Conservation (phyloP, 53 echinoderm and acorn worm genomes). For the Holothuria scabra region DNA sequence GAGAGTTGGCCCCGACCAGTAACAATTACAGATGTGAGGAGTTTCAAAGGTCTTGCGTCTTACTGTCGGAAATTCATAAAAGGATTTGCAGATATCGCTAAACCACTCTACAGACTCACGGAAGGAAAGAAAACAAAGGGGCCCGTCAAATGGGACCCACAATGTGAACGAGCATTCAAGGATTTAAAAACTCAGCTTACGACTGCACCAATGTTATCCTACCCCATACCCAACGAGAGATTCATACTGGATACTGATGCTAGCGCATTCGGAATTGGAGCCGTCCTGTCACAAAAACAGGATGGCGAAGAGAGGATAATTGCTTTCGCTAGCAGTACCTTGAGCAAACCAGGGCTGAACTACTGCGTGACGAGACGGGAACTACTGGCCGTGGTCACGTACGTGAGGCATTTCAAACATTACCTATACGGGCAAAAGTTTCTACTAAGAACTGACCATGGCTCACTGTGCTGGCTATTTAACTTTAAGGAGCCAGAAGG, state of each 20-base stretch:
- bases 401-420: too few relatives aligned
- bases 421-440: too few relatives aligned
- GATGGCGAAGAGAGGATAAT: constrained; percentile 55
- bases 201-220: constrained; percentile 49
- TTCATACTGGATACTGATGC: constrained; percentile 64
- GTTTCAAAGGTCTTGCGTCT: constrained; percentile 57
- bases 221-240: constrained; percentile 28
- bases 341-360: constrained; percentile 59
- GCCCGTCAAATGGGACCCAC: constrained; percentile 39
- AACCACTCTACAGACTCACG: constrained; percentile 56
- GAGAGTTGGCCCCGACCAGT: constrained; percentile 54
- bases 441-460: constrained; percentile 61
- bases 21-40: constrained; percentile 45
- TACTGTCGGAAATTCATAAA: constrained; percentile 59
- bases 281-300: constrained; percentile 57
- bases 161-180: constrained; percentile 47
- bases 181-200: constrained; percentile 38
- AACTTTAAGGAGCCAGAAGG: constrained; percentile 56
- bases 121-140: constrained; percentile 37
- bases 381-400: too few relatives aligned
- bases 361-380: too few relatives aligned
- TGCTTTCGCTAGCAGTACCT: constrained; percentile 52
- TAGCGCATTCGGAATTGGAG: constrained; percentile 54
- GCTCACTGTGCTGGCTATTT: constrained; percentile 51
- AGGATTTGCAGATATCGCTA: constrained; percentile 53